Evolutionary conservation across 2,797 vertebrate species (phyloP).

Genomic region (Antennarius maculatus): DNA sequence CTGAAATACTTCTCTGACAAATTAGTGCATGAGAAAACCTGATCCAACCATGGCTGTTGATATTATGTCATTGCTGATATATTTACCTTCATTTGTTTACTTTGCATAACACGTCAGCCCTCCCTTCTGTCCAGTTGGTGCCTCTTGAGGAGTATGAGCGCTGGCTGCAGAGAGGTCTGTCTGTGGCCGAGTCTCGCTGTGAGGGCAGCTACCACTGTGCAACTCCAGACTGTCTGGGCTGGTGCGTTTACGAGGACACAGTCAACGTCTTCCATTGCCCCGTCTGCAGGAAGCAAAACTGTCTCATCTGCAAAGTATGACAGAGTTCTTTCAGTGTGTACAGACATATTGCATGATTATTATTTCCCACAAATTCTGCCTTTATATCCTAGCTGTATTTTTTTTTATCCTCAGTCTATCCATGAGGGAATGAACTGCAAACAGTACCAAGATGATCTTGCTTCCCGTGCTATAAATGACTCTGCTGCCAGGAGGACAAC

Average conservation of each 20-base stretch:
- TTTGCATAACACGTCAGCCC: too few relatives aligned
- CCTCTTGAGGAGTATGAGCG: constrained; percentile 84
- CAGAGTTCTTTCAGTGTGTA: not conserved
- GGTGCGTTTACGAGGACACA: constrained; percentile 88
- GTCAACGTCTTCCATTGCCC: constrained; percentile 89
- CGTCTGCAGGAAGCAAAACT: constrained; percentile 86
- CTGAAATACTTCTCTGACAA: not conserved
- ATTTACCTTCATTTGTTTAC: too few relatives aligned
- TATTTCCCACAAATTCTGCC: not conserved
- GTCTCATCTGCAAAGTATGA: constrained; percentile 88
- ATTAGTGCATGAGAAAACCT: not conserved
- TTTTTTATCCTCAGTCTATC: constrained; percentile 77
- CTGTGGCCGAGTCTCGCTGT: constrained; percentile 87
- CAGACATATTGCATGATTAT: not conserved
- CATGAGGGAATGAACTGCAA: constrained; percentile 89
- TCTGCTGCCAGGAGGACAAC: constrained; percentile 84
- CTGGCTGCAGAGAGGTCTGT: constrained; percentile 87
- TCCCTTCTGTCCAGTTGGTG: constrained; percentile 78
- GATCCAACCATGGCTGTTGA: not conserved
- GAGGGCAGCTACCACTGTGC: constrained; percentile 90
- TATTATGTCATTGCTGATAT: too few relatives aligned
- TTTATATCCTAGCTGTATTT: not conserved
- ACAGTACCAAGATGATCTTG: constrained; percentile 88
- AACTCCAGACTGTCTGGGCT: constrained; percentile 85
- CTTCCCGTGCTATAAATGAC: constrained; percentile 82